Conservation (phyloP, 1,140 invertebrate genomes). For the Achroia grisella region DNA sequence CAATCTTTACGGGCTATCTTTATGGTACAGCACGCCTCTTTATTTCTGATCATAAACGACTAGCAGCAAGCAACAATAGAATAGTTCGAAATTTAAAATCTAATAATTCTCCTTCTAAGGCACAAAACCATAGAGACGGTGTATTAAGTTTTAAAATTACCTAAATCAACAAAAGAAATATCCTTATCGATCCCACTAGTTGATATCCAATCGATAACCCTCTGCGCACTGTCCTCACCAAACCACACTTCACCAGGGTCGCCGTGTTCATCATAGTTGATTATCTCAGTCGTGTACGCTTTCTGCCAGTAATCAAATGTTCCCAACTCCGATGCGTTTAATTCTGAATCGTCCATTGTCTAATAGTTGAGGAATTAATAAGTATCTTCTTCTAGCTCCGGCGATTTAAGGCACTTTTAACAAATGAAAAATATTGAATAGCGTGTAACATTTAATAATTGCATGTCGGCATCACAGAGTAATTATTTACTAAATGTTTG, state of each 20-base stretch:
- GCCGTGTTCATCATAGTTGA: constrained; percentile 87
- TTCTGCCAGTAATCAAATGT: constrained; percentile 90
- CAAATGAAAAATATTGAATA: no score
- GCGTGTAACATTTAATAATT: no score
- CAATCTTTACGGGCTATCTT: no score
- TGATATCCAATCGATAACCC: constrained; percentile 81
- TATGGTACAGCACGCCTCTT: no score
- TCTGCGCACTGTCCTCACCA: constrained; percentile 85
- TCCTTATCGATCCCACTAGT: constrained; percentile 50
- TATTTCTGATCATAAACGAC: no score
- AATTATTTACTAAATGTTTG: no score
- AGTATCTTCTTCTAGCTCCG: background rate
- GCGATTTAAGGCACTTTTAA: no score
- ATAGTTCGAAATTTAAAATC: no score
- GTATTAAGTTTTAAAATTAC: constrained; percentile 21
- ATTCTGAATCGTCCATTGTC: constrained; percentile 67
- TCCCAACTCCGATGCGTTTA: constrained; percentile 84
- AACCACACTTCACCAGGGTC: constrained; percentile 97
- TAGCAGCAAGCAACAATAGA: no score
- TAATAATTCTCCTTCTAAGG: no score
- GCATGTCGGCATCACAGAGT: no score
- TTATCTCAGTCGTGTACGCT: constrained; percentile 85
- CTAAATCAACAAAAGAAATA: constrained; percentile 78
- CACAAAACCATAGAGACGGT: no score
- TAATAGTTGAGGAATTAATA: background rate